Evolutionary conservation across 2,888 invertebrate species (phyloP).

Genomic region (Temnothorax rugatulus): DNA sequence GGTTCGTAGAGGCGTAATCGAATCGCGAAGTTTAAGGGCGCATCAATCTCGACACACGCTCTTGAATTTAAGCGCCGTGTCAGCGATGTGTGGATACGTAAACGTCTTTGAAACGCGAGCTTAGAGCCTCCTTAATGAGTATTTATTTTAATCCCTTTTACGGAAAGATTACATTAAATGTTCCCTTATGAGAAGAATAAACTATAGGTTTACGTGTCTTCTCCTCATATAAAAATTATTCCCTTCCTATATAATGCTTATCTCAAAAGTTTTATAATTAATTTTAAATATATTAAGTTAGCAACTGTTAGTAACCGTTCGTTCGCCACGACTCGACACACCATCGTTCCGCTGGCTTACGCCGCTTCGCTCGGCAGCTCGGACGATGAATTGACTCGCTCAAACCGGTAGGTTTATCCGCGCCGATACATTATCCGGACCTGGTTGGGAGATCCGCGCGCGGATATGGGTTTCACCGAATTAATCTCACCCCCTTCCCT

Average conservation of each 20-base stretch:
- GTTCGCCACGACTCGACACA: conserved; percentile 6
- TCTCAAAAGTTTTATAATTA: neutral
- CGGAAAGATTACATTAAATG: neutral
- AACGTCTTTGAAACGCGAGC: conserved; percentile 12
- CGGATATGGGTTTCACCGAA: conserved; percentile 58
- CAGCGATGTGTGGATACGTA: conserved; percentile 15
- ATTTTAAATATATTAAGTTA: neutral
- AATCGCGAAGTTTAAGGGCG: neutral
- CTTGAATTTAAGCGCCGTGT: conserved; percentile 3
- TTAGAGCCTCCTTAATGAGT: neutral
- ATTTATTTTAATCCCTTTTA: conserved; percentile 17
- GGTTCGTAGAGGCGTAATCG: neutral
- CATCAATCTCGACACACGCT: conserved; percentile 15
- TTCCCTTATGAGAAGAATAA: neutral
- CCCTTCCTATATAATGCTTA: neutral
- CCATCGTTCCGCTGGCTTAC: conserved; percentile 24
- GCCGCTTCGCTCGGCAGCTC: conserved; percentile 45
- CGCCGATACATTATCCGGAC: conserved; percentile 64
- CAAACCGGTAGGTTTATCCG: conserved; percentile 70
- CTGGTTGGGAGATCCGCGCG: conserved; percentile 50
- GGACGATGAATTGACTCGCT: conserved; percentile 71
- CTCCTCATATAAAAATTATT: neutral
- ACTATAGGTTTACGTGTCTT: neutral
- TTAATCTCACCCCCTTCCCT: conserved; percentile 54
- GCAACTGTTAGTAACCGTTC: neutral